These are phyloP conservation scores for Amphipoea lucens DNA, from an alignment of 2,888 invertebrate species.

Conservation along the genomic window DNA sequence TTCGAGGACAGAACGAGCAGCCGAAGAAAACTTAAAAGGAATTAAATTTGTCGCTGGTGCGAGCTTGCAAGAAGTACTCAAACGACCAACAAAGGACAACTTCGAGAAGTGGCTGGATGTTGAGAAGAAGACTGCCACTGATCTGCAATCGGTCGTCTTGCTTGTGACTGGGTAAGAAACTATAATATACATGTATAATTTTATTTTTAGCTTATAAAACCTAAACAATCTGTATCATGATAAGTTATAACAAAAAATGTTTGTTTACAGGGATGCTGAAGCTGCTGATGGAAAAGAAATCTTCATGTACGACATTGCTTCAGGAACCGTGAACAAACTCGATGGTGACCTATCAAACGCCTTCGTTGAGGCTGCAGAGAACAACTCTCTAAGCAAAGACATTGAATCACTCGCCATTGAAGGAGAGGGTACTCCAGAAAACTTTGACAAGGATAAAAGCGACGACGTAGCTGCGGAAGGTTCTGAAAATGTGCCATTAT, in stretches of 20 bases:
- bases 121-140: slow-evolving; percentile 93
- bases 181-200: not conserved
- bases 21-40: slow-evolving; percentile 91
- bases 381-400: slow-evolving; percentile 93
- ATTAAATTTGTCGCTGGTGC: slow-evolving; percentile 94
- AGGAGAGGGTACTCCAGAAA: slow-evolving; percentile 87
- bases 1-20: slow-evolving; percentile 89
- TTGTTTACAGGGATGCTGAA: slow-evolving; percentile 85
- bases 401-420: slow-evolving; percentile 90
- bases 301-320: slow-evolving; percentile 95
- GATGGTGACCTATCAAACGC: slow-evolving; percentile 95
- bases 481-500: slow-evolving; percentile 89
- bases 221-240: not conserved
- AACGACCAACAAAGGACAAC: slow-evolving; percentile 94
- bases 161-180: slow-evolving; percentile 94
- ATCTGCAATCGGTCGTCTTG: slow-evolving; percentile 95
- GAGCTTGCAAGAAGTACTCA: slow-evolving; percentile 93
- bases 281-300: slow-evolving; percentile 93
- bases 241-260: slow-evolving; percentile 36
- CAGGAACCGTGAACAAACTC: slow-evolving; percentile 93
- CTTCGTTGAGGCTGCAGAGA: slow-evolving; percentile 96
- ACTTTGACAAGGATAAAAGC: slow-evolving; percentile 76
- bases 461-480: slow-evolving; percentile 80
- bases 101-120: slow-evolving; percentile 95
- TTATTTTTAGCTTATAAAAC: not conserved